These are phyloP conservation scores for Pyrgus malvae DNA, from an alignment of 2,888 invertebrate species.

Conservation along the genomic window DNA sequence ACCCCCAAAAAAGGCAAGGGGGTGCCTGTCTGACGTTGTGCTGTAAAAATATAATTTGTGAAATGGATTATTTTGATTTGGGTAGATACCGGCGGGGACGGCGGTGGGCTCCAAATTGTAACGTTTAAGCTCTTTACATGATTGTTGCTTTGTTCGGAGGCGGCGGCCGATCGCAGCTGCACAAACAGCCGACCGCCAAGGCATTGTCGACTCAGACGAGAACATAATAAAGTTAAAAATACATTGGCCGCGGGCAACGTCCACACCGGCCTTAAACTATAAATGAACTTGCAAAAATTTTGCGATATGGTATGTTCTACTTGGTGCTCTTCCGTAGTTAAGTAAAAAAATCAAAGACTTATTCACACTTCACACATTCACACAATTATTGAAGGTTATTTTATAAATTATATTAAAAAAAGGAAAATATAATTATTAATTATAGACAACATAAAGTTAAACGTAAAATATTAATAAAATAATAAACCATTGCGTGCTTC, in stretches of 20 bases:
- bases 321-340: no score
- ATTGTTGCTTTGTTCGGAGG: constrained; percentile 59
- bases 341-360: no score
- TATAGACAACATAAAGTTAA: no score
- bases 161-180: constrained; percentile 44
- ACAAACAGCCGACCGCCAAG: constrained; percentile 36
- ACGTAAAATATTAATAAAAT: no score
- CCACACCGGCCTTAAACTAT: constrained; percentile 1
- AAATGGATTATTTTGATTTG: constrained; percentile 23
- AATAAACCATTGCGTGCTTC: no score
- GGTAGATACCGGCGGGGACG: constrained; percentile 30
- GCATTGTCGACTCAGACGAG: background rate
- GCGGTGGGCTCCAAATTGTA: constrained; percentile 53
- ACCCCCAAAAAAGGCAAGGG: no score
- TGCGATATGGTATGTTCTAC: background rate
- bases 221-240: background rate
- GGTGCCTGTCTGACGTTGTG: no score
- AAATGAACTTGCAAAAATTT: constrained; percentile 28
- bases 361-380: no score
- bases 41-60: no score
- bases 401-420: no score
- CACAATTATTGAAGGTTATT: no score
- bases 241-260: background rate
- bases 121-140: constrained; percentile 68
- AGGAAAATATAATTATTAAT: no score